These are phyloP conservation scores for Sinohyriopsis cumingii DNA, from an alignment of 2,888 invertebrate genomes.

Conservation along the genomic window DNA sequence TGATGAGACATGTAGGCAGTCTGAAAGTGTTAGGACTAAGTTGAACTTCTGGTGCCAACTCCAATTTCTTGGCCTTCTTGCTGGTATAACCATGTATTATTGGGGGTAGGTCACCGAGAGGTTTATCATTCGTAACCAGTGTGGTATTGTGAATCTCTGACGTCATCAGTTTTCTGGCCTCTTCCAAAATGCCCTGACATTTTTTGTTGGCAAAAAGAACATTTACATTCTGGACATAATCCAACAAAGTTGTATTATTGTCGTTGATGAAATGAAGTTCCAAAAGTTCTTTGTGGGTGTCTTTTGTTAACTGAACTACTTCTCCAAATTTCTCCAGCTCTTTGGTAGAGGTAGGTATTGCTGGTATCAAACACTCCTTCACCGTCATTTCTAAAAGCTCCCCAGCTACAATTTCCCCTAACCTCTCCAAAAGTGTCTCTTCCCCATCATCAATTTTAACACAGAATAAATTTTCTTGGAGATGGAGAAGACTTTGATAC, in stretches of 20 bases:
- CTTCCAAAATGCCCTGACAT: conserved; percentile 81
- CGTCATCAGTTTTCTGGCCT: conserved; percentile 83
- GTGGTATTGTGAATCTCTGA: conserved; percentile 85
- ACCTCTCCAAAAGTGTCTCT: conserved; percentile 72
- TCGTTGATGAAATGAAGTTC: conserved; percentile 70
- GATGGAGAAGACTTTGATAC: conserved; percentile 76
- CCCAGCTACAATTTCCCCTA: conserved; percentile 75
- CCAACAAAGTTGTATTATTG: conserved; percentile 75
- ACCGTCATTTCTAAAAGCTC: conserved; percentile 80
- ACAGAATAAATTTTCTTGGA: conserved; percentile 76
- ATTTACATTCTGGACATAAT: conserved; percentile 84
- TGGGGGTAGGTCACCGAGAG: conserved; percentile 49
- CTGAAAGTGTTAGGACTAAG: conserved; percentile 69
- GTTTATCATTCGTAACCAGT: conserved; percentile 48
- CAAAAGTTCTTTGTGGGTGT: conserved; percentile 80
- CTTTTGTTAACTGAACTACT: conserved; percentile 79
- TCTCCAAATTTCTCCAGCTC: conserved; percentile 80
- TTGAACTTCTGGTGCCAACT: conserved; percentile 46
- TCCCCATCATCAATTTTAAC: conserved; percentile 64
- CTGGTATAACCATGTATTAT: conserved; percentile 34
- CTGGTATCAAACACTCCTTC: conserved; percentile 82
- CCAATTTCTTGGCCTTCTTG: conserved; percentile 48
- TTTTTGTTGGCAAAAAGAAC: conserved; percentile 84
- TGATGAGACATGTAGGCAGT: conserved; percentile 75
- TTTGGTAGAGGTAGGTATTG: conserved; percentile 83